Evolutionary conservation across 2,888 invertebrate genomes (phyloP), one percentile per base, ranked within the genome.

Genomic region (Smittia aterrima): DNA sequence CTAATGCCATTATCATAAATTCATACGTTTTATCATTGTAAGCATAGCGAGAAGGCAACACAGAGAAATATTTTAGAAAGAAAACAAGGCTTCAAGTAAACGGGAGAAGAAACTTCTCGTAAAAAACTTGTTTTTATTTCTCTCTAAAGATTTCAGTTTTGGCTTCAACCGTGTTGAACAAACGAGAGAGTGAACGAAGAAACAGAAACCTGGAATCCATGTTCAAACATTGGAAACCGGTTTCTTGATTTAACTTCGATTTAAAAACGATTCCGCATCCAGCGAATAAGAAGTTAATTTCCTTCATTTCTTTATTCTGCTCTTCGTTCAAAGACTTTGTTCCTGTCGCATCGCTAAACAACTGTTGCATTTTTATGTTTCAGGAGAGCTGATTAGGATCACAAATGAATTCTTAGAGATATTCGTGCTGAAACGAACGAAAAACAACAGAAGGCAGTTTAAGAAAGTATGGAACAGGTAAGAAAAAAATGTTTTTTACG

Each of bases 331-430:
- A 47, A 47, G 2, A 47, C 47, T 54, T 54, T 70, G 70, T 70
- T 70, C 16, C 64, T 7, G 16, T 22, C n/a, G 7, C 1, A 20
- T 18, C 70, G 70, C 72, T 38, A 62, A 72, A 72, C 72, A 72
- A 72, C 72, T 72, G 72, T 72, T 72, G 72, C 72, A 72, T 72
- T 72, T 54, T 71, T 54, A 22, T 13, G 64, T 64, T 64, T n/a
- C 58, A 6, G 32, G 9, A 32, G 32, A 32, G 32, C 32, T 32
- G 32, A 20, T 58, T 20, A 58, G 18, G 22, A 58, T 18, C 9
- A 20, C 6, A 58, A 58, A 18, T 7, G 11, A 58, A 20, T 22
- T 58, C 22, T 4, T 18, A 11, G 20, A 58, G 20, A 47, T 18
- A 4, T 2, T 16, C n/a, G n/a, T 18, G 32, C 32, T 32, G 66